Conservation (phyloP, 2,797 vertebrate genomes). For the Paedocypris micromegethes region DNA sequence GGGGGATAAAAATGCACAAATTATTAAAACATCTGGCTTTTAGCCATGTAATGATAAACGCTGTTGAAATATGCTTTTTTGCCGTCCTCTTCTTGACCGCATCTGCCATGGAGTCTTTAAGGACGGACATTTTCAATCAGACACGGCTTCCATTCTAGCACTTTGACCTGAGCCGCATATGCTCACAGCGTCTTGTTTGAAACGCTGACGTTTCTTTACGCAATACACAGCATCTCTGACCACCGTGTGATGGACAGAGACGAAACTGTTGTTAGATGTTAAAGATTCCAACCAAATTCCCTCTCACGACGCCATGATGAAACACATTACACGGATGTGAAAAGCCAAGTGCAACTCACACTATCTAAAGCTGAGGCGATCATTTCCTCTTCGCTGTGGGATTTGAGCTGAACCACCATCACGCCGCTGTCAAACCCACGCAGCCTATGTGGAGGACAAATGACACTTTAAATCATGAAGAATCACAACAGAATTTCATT, state of each 20-base stretch:
- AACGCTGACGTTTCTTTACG: slow-evolving; percentile 13
- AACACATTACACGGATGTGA: slow-evolving; percentile 7
- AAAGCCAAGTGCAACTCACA: slow-evolving; percentile 61
- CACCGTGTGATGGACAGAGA: slow-evolving; percentile 9
- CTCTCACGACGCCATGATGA: slow-evolving; percentile 41
- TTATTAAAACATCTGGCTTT: too few species aligned
- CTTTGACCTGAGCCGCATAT: slow-evolving; percentile 41
- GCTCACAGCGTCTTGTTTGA: slow-evolving; percentile 34
- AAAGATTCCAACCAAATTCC: slow-evolving; percentile 27
- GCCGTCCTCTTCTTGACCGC: slow-evolving; percentile 26
- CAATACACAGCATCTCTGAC: too few species aligned
- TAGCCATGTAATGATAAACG: neutral
- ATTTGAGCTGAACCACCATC: slow-evolving; percentile 97
- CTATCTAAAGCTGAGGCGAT: slow-evolving; percentile 91
- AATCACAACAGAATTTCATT: too few species aligned
- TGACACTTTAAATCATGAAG: too few species aligned
- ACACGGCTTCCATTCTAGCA: slow-evolving; percentile 21
- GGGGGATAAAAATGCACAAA: too few species aligned
- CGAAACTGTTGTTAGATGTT: slow-evolving; percentile 26
- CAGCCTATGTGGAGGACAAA: slow-evolving; percentile 65
- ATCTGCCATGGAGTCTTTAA: slow-evolving; percentile 31
- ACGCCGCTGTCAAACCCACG: slow-evolving; percentile 97
- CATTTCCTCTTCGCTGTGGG: slow-evolving; percentile 98
- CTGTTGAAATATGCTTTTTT: slow-evolving; percentile 5
- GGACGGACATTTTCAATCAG: slow-evolving; percentile 42